A percentile compares a stretch with the other conserved stretches of the same genome.
Conservation (phyloP, 2,888 invertebrate genomes). For the Ligdia adustata region DNA sequence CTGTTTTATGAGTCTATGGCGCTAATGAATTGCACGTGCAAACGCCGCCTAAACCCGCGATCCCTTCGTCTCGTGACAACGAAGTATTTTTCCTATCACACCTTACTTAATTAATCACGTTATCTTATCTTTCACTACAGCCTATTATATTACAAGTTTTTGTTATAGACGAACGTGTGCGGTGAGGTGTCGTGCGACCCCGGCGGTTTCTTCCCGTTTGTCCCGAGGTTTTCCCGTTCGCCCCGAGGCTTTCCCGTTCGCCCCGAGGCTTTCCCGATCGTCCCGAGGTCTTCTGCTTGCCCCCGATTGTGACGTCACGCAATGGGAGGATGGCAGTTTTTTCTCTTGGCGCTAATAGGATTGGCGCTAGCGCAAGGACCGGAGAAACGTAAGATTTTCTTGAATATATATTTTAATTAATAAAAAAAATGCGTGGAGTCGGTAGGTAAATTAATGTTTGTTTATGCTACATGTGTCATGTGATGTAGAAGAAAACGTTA, state of each 20-base stretch:
- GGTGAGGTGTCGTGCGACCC: conserved; percentile 27
- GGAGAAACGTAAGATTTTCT: conserved; percentile 61
- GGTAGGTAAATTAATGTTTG: too few relatives aligned
- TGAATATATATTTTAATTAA: conserved; percentile 1
- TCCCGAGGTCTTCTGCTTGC: conserved; percentile 11
- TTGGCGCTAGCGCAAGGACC: conserved; percentile 55
- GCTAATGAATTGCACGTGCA: neutral
- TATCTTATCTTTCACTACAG: conserved; percentile 61
- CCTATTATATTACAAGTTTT: conserved; percentile 54
- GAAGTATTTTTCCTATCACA: conserved; percentile 71
- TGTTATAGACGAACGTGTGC: conserved; percentile 59
- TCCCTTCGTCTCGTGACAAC: conserved; percentile 69
- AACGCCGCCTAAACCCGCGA: conserved; percentile 3
- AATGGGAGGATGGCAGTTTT: conserved; percentile 44
- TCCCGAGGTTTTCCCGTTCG: too few relatives aligned
- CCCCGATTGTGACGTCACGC: conserved; percentile 26
- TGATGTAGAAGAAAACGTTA: too few relatives aligned
- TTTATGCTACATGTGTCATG: too few relatives aligned
- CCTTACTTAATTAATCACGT: conserved; percentile 65
- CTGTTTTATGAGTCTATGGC: too few relatives aligned
- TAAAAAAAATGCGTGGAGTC: too few relatives aligned
- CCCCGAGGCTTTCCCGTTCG: neutral
- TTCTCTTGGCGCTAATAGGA: conserved; percentile 48
- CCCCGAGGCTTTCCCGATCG: neutral
- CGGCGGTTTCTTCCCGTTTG: too few relatives aligned